Evolutionary conservation across 2,113 vertebrate genomes (phyloP).

Genomic region (Ceyx margarethae): DNA sequence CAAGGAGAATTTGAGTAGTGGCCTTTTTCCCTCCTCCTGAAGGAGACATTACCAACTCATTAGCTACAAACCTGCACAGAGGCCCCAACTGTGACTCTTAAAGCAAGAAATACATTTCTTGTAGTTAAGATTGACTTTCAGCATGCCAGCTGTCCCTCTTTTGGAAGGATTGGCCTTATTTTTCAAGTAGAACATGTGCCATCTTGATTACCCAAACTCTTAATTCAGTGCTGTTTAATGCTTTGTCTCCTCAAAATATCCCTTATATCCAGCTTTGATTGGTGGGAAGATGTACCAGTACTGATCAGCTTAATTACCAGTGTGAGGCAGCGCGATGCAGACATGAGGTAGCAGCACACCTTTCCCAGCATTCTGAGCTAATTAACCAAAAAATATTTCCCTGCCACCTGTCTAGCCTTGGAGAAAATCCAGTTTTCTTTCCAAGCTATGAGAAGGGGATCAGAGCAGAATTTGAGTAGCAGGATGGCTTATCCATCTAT

Average conservation of each 20-base stretch:
- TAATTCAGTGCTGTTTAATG: slow-evolving; percentile 60
- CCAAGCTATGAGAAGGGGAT: slow-evolving; percentile 23
- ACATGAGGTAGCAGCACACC: slow-evolving; percentile 66
- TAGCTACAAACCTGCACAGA: slow-evolving; percentile 56
- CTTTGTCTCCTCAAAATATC: slow-evolving; percentile 67
- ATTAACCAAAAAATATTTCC: slow-evolving; percentile 72
- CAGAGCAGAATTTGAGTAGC: slow-evolving; percentile 15
- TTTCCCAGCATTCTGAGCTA: slow-evolving; percentile 68
- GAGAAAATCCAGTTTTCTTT: slow-evolving; percentile 62
- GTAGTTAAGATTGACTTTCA: slow-evolving; percentile 62
- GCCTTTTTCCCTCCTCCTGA: slow-evolving; percentile 61
- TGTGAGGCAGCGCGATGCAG: slow-evolving; percentile 56
- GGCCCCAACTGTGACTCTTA: slow-evolving; percentile 66
- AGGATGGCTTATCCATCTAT: background rate
- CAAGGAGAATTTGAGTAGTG: slow-evolving; percentile 60
- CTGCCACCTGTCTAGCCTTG: slow-evolving; percentile 68
- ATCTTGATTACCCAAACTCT: slow-evolving; percentile 67
- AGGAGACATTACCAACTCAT: slow-evolving; percentile 65
- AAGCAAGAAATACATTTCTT: slow-evolving; percentile 58
- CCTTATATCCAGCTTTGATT: slow-evolving; percentile 61
- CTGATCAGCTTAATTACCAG: slow-evolving; percentile 68
- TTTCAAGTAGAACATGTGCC: slow-evolving; percentile 69
- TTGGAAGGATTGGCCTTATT: slow-evolving; percentile 62
- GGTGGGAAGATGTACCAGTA: slow-evolving; percentile 60
- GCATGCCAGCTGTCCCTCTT: slow-evolving; percentile 67